These are phyloP conservation scores for Drosophila sechellia DNA, from an alignment of 1,140 invertebrate genomes.

Conservation along the genomic window DNA sequence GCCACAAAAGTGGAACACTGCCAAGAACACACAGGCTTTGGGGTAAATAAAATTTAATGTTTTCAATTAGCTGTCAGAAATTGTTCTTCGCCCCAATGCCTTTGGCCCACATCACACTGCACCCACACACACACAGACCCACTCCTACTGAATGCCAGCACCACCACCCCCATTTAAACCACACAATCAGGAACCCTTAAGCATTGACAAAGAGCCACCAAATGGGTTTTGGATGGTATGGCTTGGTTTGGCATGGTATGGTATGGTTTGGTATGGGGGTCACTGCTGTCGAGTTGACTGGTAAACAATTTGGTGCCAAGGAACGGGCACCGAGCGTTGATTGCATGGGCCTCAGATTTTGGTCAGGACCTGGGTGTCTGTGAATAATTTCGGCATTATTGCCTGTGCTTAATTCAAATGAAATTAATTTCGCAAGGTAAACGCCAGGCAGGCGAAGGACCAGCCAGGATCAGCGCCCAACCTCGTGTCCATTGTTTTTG, in stretches of 20 bases:
- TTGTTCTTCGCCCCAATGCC: conserved; percentile 24
- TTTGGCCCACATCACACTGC: conserved; percentile 7
- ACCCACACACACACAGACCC: not conserved
- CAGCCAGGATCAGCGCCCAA: conserved; percentile 24
- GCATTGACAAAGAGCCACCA: conserved; percentile 44
- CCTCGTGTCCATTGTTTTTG: conserved; percentile 74
- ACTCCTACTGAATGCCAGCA: conserved; percentile 16
- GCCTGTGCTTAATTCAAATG: conserved; percentile 82
- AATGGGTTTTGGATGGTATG: conserved; percentile 11
- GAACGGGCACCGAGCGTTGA: conserved; percentile 45
- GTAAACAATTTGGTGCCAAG: conserved; percentile 49
- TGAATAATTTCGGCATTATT: conserved; percentile 81
- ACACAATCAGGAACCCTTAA: conserved; percentile 53
- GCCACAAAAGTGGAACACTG: conserved; percentile 20
- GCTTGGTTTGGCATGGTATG: not conserved
- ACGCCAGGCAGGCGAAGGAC: conserved; percentile 62
- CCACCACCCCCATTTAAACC: conserved; percentile 29
- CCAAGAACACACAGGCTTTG: conserved; percentile 13
- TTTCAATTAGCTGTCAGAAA: conserved; percentile 79
- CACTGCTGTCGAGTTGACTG: conserved; percentile 39
- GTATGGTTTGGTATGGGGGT: not conserved
- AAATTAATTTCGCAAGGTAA: conserved; percentile 81
- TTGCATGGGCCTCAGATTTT: conserved; percentile 46
- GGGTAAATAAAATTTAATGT: conserved; percentile 70
- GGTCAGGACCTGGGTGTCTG: conserved; percentile 51